Evolutionary conservation across 1,140 invertebrate genomes (phyloP).

Genomic region (Hyles vespertilio): DNA sequence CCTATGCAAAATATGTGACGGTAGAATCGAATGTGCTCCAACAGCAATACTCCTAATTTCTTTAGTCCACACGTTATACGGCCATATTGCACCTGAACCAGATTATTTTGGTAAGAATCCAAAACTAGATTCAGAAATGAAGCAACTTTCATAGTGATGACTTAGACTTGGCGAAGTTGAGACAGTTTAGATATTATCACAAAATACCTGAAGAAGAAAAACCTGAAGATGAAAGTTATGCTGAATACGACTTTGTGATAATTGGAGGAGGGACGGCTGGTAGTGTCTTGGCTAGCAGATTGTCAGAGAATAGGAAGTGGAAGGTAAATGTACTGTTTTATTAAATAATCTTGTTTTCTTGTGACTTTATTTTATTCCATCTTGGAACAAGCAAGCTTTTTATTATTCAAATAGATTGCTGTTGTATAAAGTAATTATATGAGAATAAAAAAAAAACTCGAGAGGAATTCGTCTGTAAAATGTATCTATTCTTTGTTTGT

Average conservation of each 20-base stretch:
- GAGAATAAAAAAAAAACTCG: no score
- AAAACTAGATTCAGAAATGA: conserved; percentile 7
- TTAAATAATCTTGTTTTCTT: not conserved
- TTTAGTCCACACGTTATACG: conserved; percentile 57
- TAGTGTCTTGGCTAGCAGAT: conserved; percentile 55
- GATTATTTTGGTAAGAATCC: conserved; percentile 50
- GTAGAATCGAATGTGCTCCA: conserved; percentile 60
- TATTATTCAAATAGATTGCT: no score
- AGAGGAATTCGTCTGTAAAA: no score
- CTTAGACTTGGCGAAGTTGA: conserved; percentile 8
- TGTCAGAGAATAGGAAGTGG: conserved; percentile 64
- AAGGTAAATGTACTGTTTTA: conserved; percentile 32
- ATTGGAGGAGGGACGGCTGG: conserved; percentile 61
- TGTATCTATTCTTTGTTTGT: no score
- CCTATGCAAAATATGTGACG: conserved; percentile 65
- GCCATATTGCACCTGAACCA: conserved; percentile 50
- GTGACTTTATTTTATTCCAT: not conserved
- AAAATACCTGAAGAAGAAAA: conserved; percentile 21
- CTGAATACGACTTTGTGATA: conserved; percentile 57
- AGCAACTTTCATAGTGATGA: not conserved
- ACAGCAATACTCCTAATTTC: conserved; percentile 63
- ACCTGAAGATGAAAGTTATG: conserved; percentile 12
- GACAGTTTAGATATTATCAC: conserved; percentile 12
- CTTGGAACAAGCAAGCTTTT: not conserved
- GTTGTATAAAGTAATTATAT: no score